Base-by-base conservation (phyloP, 2,113 vertebrate species). In the Laticauda laticaudata region DNA sequence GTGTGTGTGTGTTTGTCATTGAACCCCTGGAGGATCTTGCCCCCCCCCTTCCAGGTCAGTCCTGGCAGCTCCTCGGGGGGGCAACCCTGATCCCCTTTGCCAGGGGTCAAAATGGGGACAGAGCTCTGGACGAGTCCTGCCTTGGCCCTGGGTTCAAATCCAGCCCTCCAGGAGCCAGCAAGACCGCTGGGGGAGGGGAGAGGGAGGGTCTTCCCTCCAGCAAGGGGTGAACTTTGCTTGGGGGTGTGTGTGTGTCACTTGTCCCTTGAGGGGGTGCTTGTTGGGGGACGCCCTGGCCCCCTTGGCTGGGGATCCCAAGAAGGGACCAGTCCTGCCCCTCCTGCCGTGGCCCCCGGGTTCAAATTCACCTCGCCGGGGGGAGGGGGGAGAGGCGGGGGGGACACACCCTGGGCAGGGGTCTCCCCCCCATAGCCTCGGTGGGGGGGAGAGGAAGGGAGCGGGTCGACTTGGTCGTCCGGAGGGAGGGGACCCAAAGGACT, bases 241-340 rank as follows among this genome's bases (percentile, higher is more conserved):
- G 7, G 21, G 2, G 57, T 6, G 21, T 3, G 1, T 0, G 5
- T 4, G 6, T 57, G 5, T 23, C 56, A 15, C 0, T 21, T 6
- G 57, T 51, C 48, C 48, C 48, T 9, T 51, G 48, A 9, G 23
- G 57, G 7, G 57, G 2, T 2, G 55, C 48, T 48, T 56, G 14
- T 8, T 26, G 59, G 24, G 61, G 11, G 26, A 4, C 14, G 1
- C 61, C 61, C 1, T n/a, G 61, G 1, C n/a, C 61, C 29, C 29
- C 61, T 21, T 14, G 5, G 4, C 61, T 4, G 5, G 3, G 29
- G 61, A 11, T 69, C 29, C n/a, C 14, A n/a, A n/a, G 20, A 56
- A 56, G 18, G 3, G 61, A n/a, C 10, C 29, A 69, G 4, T 14
- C 64, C 61, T 64, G 61, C 26, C 61, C 61, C 61, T 29, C 10